Evolutionary conservation across 2,888 invertebrate species (phyloP), one percentile per base, ranked within the genome.

Genomic region (Holacanthella duospinosa): DNA sequence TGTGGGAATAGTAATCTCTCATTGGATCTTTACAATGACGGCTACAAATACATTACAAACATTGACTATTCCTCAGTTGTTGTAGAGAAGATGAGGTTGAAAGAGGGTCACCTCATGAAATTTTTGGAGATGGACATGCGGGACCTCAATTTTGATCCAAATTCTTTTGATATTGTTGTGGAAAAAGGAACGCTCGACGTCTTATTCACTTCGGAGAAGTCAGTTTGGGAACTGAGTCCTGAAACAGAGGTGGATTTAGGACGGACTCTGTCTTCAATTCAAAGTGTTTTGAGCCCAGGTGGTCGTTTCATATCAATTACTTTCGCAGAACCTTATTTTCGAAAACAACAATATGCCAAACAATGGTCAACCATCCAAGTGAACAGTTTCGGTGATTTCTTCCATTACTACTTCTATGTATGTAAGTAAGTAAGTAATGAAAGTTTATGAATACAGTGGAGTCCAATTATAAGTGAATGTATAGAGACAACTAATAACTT

Each of bases 1-100:
- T 79, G 79, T 71, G 79, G 79, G 4, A 77, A 76, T 68, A 77
- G 77, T 66, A 66, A 72, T 53, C 71, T 79, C 21, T 76, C 77
- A 54, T 75, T 75, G 69, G 73, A 77, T 19, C 71, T 79, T 67
- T 77, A 75, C 65, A 64, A 72, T 16, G 74, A 76, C 61, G 77
- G 78, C 1, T 79, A 71, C 66, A 62, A 60, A 9, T 68, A 76
- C 62, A 75, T 79, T 16, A 75, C 75, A 3, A 78, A 78, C 67
- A 74, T 77, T 29, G 79, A 79, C 66, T 78, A 76, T 65, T 78
- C 78, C 2, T 65, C 71, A 21, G 74, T 75, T 26, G 74, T 77
- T 26, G 76, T 78, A 4, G 69, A 75, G 43, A 74, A 72, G 44
- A 75, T 77, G 75, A 66, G 65, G 59, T 61, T 69, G 26, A 74